Evolutionary conservation across 2,888 invertebrate genomes (phyloP), one percentile per base, ranked within the genome.

Genomic region (Volucella inflata): DNA sequence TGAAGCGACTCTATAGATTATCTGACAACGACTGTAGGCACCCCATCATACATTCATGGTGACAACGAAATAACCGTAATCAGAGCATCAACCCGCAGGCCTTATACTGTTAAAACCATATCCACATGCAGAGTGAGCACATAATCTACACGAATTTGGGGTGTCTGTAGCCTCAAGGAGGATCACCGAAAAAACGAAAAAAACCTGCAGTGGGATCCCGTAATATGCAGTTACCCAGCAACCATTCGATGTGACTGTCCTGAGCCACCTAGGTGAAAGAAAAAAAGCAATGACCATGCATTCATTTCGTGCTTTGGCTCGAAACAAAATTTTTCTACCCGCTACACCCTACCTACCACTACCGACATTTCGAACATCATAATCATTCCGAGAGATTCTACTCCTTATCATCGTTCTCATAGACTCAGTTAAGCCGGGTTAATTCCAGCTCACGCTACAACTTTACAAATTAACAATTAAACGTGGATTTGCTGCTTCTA

Each of bases 401-500:
- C 9, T 67, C 67, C 14, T 62, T 57, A 51, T 53, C 46, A 65
- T 70, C 59, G 44, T 59, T 2, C 48, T 68, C 76, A 60, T 62
- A 76, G 51, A 30, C 75, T 50, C 72, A 70, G 67, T 85, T 81
- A 77, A 72, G 75, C 36, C 71, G 84, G 72, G 76, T 85, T 85
- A 72, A 81, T 85, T 81, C 72, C 68, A 85, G 72, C 68, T 46
- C n/a, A 68, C 67, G 75, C 71, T 85, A 85, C 76, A 85, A 85
- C 76, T 85, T 81, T 81, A 85, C 81, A 85, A 85, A 85, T 85
- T 85, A 81, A 85, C 81, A 85, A 85, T 85, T 85, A 85, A 85
- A 81, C 62, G 71, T 68, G 85, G 81, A 81, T 85, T 85, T 85
- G 76, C 72, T 64, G 44, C 67, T 30, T 21, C 42, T 38, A 14